Percentiles rank a stretch among this genome's conserved stretches.
Conservation (phyloP, 2,113 vertebrate genomes). For the Alligator sinensis region DNA sequence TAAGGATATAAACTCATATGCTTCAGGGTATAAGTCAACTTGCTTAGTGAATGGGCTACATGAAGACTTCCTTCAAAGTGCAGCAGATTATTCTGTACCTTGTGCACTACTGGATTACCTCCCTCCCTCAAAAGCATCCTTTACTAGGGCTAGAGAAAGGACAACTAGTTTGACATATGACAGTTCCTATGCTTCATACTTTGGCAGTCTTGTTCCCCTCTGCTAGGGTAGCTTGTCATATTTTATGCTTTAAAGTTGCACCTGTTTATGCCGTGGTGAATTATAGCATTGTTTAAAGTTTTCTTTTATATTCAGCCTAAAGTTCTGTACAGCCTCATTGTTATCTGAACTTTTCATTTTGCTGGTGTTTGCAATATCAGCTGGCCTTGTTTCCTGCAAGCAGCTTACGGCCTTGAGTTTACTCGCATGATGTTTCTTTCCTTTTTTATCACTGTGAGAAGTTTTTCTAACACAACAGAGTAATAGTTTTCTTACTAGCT, state of each 20-base stretch:
- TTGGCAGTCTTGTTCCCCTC: background rate
- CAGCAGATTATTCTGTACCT: background rate
- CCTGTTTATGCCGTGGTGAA: too few species aligned
- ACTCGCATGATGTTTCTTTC: too few species aligned
- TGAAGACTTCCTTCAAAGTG: background rate
- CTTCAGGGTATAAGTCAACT: background rate
- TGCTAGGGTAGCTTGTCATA: background rate
- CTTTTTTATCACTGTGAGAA: background rate
- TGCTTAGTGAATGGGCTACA: background rate
- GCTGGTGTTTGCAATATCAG: too few species aligned
- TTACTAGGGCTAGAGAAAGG: rapidly evolving
- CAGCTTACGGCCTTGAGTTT: too few species aligned
- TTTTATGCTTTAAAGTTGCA: too few species aligned
- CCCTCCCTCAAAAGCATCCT: background rate
- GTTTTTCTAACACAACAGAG: too few species aligned
- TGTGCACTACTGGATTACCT: background rate
- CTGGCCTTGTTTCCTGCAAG: too few species aligned
- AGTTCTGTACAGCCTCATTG: too few species aligned
- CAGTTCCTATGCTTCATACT: background rate
- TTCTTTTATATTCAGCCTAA: too few species aligned
- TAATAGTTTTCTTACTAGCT: too few species aligned
- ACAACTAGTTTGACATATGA: rapidly evolving
- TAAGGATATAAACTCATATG: background rate
- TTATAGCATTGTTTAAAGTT: too few species aligned
- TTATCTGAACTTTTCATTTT: too few species aligned